Evolutionary conservation across 2,888 invertebrate species (phyloP).

Genomic region (Dicranocentrus wangi): DNA sequence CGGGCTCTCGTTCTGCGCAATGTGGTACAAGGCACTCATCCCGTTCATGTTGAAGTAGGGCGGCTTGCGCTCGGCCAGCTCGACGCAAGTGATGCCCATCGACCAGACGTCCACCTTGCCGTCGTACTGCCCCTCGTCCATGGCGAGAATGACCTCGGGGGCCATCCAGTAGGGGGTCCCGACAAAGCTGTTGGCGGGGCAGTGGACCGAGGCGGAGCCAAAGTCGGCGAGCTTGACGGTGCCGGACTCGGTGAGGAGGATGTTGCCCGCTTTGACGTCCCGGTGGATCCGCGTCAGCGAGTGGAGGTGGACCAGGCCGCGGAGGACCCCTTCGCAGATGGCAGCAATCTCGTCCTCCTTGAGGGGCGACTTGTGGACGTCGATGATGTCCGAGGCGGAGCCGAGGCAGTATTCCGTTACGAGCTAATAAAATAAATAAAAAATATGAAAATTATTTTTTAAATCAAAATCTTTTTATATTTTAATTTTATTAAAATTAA

Average conservation of each 20-base stretch:
- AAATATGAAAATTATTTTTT: too few species aligned
- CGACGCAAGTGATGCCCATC: slow-evolving; percentile 99
- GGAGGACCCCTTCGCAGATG: slow-evolving; percentile 95
- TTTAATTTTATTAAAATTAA: too few species aligned
- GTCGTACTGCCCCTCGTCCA: slow-evolving; percentile 99
- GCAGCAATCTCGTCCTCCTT: slow-evolving; percentile 97
- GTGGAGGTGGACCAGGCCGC: slow-evolving; percentile 95
- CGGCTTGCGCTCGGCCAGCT: slow-evolving; percentile 96
- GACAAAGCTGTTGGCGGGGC: slow-evolving; percentile 99
- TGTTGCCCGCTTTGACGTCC: slow-evolving; percentile 99
- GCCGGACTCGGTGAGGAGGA: slow-evolving; percentile 96
- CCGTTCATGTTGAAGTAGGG: slow-evolving; percentile 99
- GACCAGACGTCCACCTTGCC: slow-evolving; percentile 99
- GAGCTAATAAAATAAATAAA: too few species aligned
- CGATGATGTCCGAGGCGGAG: slow-evolving; percentile 98
- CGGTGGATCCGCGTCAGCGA: slow-evolving; percentile 86
- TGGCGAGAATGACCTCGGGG: slow-evolving; percentile 79
- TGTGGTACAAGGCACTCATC: slow-evolving; percentile 99
- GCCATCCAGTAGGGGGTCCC: slow-evolving; percentile 97
- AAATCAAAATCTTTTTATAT: too few species aligned
- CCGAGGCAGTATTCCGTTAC: slow-evolving; percentile 99
- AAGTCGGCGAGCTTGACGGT: slow-evolving; percentile 99
- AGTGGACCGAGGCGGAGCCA: slow-evolving; percentile 96
- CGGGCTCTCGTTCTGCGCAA: slow-evolving; percentile 99
- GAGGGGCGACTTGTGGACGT: slow-evolving; percentile 96